A percentile compares a stretch with the other conserved stretches of the same genome.
Conservation (phyloP, 2,888 invertebrate genomes). For the Kryphioiulus occultus region DNA sequence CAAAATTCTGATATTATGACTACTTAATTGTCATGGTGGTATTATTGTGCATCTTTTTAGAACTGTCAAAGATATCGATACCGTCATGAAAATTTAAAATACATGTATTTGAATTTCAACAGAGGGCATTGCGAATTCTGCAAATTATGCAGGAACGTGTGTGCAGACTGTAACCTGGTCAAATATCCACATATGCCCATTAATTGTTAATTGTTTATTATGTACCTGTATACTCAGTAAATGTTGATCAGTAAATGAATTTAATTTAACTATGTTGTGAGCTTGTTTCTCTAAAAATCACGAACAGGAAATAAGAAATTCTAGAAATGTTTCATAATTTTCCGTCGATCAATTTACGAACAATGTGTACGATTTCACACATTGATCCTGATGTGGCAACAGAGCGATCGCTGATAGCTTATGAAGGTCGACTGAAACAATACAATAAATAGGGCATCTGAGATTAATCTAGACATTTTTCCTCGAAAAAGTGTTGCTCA, state of each 20-base stretch:
- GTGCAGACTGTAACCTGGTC: not conserved
- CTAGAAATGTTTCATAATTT: not conserved
- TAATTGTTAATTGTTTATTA: not conserved
- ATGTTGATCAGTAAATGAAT: conserved; percentile 26
- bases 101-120: too few relatives aligned
- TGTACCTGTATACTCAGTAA: not conserved
- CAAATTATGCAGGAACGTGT: not conserved
- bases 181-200: not conserved
- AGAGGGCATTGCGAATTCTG: not conserved
- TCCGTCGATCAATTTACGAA: too few relatives aligned
- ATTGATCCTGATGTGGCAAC: not conserved
- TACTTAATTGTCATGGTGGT: too few relatives aligned
- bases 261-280: not conserved
- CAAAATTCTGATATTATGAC: too few relatives aligned
- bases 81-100: too few relatives aligned
- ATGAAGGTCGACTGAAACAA: not conserved
- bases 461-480: too few relatives aligned
- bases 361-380: too few relatives aligned
- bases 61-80: too few relatives aligned
- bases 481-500: too few relatives aligned
- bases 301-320: not conserved
- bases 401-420: too few relatives aligned
- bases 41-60: too few relatives aligned
- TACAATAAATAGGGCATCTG: too few relatives aligned
- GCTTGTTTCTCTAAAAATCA: not conserved